Evolutionary conservation across 1,140 invertebrate species (phyloP).

Genomic region (Chrysopa pallens): DNA sequence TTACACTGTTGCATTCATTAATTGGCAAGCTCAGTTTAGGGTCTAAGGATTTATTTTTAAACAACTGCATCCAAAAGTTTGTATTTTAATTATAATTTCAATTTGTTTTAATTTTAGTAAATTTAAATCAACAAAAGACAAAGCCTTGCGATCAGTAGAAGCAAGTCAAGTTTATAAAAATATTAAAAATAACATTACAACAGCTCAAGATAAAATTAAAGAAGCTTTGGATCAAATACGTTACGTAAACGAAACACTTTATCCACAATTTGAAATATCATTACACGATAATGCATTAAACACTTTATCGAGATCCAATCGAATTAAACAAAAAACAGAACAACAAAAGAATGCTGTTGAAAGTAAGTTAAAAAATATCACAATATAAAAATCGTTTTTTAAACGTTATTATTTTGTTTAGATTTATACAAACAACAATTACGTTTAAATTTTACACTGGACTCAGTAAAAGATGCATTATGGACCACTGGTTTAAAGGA

Average conservation of each 20-base stretch:
- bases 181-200: conserved; percentile 47
- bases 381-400: background rate
- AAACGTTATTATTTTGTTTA: background rate
- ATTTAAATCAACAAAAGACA: conserved; percentile 44
- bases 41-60: no score
- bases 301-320: background rate
- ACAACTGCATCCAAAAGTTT: no score
- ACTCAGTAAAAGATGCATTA: conserved; percentile 26
- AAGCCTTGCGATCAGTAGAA: conserved; percentile 47
- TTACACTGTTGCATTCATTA: no score
- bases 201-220: conserved; percentile 41
- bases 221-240: conserved; percentile 25
- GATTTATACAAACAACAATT: conserved; percentile 20
- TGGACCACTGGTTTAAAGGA: conserved; percentile 30
- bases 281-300: conserved; percentile 23
- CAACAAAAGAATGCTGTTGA: background rate
- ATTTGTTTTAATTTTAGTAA: conserved; percentile 26
- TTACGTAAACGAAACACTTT: conserved; percentile 31
- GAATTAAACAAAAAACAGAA: background rate
- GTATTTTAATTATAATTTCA: no score
- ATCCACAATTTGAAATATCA: conserved; percentile 23
- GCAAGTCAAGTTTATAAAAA: conserved; percentile 68
- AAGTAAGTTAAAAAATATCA: background rate
- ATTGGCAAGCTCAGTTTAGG: no score
- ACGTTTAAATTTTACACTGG: conserved; percentile 25